These are phyloP conservation scores for Spongilla lacustris DNA, from an alignment of 37 sponge, comb jelly and placozoan genomes.

Conservation along the genomic window DNA sequence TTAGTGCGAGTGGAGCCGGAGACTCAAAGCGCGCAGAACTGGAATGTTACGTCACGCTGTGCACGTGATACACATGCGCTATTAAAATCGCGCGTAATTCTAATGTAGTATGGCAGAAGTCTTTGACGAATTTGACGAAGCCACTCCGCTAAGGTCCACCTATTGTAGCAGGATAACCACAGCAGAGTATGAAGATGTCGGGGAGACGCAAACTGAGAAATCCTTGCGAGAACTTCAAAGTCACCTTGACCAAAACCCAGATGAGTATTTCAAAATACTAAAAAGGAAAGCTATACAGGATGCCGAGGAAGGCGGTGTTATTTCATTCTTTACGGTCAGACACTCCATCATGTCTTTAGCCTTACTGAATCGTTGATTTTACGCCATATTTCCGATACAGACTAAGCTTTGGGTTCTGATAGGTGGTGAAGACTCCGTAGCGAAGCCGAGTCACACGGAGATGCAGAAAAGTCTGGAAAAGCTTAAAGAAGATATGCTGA, in stretches of 20 bases:
- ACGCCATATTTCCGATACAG: slow-evolving; percentile 4
- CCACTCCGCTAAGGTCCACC: slow-evolving; percentile 58
- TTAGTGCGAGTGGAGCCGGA: no score
- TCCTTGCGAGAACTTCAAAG: slow-evolving; percentile 51
- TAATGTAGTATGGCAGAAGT: slow-evolving; percentile 55
- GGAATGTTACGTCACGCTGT: no score
- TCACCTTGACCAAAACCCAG: slow-evolving; percentile 70
- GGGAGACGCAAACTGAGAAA: slow-evolving; percentile 50
- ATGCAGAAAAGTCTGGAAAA: slow-evolving; percentile 45
- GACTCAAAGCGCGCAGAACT: no score
- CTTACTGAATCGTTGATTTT: background rate
- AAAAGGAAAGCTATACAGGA: slow-evolving; percentile 48
- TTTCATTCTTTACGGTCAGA: slow-evolving; percentile 63
- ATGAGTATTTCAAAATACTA: slow-evolving; percentile 31
- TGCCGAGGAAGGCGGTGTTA: slow-evolving; percentile 41
- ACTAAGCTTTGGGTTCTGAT: slow-evolving; percentile 26
- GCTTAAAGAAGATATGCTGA: slow-evolving; percentile 60
- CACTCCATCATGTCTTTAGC: background rate
- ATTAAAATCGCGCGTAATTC: background rate
- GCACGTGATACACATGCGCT: no score
- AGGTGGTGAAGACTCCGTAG: slow-evolving; percentile 13
- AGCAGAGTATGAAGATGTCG: slow-evolving; percentile 59
- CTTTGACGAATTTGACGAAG: slow-evolving; percentile 81
- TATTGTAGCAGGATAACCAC: slow-evolving; percentile 52
- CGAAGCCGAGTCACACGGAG: slow-evolving; percentile 33